Base-by-base conservation (phyloP, 2,888 invertebrate species). In the Apamea epomidion region DNA sequence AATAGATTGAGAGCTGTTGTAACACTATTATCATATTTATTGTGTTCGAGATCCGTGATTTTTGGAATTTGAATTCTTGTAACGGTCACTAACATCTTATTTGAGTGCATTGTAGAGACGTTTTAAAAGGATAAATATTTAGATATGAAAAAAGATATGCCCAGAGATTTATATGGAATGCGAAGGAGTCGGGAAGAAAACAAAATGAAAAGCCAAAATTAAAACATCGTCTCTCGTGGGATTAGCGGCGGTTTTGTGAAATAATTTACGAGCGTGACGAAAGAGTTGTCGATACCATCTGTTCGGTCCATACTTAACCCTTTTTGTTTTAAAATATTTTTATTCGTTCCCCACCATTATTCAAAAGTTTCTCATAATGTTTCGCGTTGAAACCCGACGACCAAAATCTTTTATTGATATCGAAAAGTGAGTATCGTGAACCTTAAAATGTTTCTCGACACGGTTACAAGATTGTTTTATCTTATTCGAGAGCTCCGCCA, bases 201-300 rank as follows among this genome's bases (percentile, higher is more conserved):
- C 94, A 94, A 96, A 94, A 94, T 92, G 92, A 93, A 93, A 93
- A 94, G 91, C 89, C 93, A 94, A 96, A 97, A 97, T 97, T 97
- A 97, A 97, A 96, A 96, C 96, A 96, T 96, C 94, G 94, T 89
- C 92, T 89, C 91, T 94, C 94, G 93, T 93, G 93, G 94, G 96
- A 96, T 97, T 96, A 96, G 96, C 96, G 94, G 94, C 94, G 96
- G 95, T 95, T 96, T 96, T 95, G 94, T 95, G 94, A 95, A 96
- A 96, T 96, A 96, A 96, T 96, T 97, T 97, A 97, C 94, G 96
- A 96, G 95, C 97, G 96, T 97, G 96, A 96, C 97, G 97, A 95
- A 96, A 94, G 95, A 94, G 93, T 94, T 95, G 94, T 94, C 95
- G 97, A 97, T 97, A 96, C 93, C 95, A 97, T 97, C 97, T 96